These are phyloP conservation scores for Agrenia bidenticulata DNA, from an alignment of 2,888 invertebrate genomes.

Conservation along the genomic window DNA sequence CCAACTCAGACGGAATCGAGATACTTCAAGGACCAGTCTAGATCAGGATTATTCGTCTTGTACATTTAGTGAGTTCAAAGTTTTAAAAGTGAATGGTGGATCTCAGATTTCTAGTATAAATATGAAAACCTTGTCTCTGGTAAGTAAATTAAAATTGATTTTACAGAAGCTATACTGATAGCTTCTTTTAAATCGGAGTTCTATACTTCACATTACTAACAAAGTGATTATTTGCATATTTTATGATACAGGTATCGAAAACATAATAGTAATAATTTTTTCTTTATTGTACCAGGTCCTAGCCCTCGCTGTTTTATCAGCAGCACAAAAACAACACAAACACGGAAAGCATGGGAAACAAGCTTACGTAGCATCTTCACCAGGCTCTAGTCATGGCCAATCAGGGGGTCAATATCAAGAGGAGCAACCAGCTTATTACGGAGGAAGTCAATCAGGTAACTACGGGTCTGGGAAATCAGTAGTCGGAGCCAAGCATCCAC, in stretches of 20 bases:
- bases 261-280: neutral
- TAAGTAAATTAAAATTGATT: slow-evolving; percentile 17
- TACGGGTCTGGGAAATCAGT: slow-evolving; percentile 18
- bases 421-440: slow-evolving; percentile 18
- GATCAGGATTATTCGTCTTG: no score
- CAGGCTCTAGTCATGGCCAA: slow-evolving; percentile 1
- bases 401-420: slow-evolving; percentile 7
- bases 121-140: slow-evolving; percentile 32
- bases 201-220: no score
- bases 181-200: no score
- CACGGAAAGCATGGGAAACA: slow-evolving; percentile 26
- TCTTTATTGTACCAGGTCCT: slow-evolving; percentile 19
- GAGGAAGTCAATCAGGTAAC: slow-evolving; percentile 16
- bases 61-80: no score
- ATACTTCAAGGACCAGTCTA: no score
- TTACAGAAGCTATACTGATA: neutral
- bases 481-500: slow-evolving; percentile 34
- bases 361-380: slow-evolving; percentile 27
- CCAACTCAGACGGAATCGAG: neutral
- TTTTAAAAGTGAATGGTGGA: no score
- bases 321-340: slow-evolving; percentile 38
- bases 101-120: neutral
- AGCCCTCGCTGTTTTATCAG: slow-evolving; percentile 35
- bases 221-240: neutral
- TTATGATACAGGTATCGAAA: neutral